A percentile compares a stretch with the other conserved stretches of the same genome.
These are phyloP conservation scores for Caloenas nicobarica DNA, from an alignment of 2,113 vertebrate species.

Conservation along the genomic window DNA sequence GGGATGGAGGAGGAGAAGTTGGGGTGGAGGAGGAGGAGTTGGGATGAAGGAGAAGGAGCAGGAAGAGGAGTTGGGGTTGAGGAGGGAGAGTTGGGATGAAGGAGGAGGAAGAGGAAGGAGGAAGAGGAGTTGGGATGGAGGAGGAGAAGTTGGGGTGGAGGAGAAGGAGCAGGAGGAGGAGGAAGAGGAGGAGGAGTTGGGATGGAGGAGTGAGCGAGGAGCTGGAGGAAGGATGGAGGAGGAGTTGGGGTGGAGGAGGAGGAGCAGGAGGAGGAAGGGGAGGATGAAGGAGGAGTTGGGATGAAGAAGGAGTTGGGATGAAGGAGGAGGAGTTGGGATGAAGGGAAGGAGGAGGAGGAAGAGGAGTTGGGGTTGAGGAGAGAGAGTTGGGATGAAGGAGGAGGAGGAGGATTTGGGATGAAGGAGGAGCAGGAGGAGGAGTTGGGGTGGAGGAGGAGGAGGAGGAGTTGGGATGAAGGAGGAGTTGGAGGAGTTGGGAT, in stretches of 20 bases:
- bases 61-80: background rate
- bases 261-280: too few relatives aligned
- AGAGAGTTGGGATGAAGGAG: background rate
- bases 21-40: too few relatives aligned
- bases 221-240: background rate
- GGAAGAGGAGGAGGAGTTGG: background rate
- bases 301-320: too few relatives aligned
- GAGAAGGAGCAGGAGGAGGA: too few relatives aligned
- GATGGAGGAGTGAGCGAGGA: background rate
- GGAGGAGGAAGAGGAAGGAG: background rate
- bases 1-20: background rate
- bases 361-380: too few relatives aligned
- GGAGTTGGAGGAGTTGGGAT: background rate
- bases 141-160: background rate
- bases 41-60: background rate
- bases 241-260: too few relatives aligned
- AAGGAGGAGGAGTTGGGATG: background rate
- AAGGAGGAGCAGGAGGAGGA: too few relatives aligned
- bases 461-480: too few relatives aligned
- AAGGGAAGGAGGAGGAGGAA: background rate
- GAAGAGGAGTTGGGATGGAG: too few relatives aligned
- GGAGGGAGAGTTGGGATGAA: background rate
- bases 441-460: too few relatives aligned
- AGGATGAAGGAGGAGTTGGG: background rate
- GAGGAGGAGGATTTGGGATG: background rate